These are phyloP conservation scores for Ailuropoda melanoleuca DNA, from an alignment of 2,113 vertebrate genomes.

Conservation along the genomic window DNA sequence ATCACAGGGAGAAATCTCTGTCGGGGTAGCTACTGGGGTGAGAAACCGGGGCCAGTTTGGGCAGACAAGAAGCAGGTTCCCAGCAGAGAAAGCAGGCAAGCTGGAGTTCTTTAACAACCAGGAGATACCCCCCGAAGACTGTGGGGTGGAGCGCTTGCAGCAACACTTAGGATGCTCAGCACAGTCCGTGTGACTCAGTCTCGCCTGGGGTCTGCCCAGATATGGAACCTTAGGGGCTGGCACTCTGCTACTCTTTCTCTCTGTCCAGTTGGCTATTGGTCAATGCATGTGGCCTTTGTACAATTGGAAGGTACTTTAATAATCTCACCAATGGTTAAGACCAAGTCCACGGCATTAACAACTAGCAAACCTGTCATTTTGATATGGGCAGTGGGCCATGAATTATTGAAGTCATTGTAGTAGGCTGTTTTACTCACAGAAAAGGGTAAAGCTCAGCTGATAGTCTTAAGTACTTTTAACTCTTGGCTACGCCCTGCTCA, in stretches of 20 bases:
- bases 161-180: background rate
- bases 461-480: background rate
- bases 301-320: background rate
- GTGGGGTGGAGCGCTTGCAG: background rate
- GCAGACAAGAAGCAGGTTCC: background rate
- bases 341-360: background rate
- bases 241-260: background rate
- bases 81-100: background rate
- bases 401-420: background rate
- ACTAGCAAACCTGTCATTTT: background rate
- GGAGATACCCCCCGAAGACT: background rate
- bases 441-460: background rate
- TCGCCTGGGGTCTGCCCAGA: background rate
- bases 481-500: background rate
- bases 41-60: background rate
- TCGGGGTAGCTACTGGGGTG: background rate
- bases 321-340: conserved; percentile 18
- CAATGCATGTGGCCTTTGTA: background rate
- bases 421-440: background rate
- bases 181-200: rapidly evolving
- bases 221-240: background rate
- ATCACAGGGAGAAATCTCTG: background rate
- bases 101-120: background rate
- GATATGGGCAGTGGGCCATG: background rate
- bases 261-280: background rate